Evolutionary conservation across 1,140 invertebrate species (phyloP).

Genomic region (Adoxophyes honmai): DNA sequence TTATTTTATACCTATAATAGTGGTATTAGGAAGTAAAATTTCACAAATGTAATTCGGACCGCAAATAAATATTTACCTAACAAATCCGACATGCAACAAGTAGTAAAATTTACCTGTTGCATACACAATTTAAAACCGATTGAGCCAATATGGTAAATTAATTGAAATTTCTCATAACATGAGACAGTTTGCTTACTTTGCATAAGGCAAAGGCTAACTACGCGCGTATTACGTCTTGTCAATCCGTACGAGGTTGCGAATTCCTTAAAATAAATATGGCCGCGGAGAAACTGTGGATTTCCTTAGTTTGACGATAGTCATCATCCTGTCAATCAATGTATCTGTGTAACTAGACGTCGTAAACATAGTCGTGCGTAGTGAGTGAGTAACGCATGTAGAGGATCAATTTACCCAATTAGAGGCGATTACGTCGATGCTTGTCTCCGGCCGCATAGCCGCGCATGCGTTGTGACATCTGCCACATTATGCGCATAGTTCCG

Average conservation of each 20-base stretch:
- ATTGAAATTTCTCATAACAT: no score
- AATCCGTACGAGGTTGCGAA: neutral
- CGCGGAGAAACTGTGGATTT: neutral
- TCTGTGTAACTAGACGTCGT: conserved; percentile 32
- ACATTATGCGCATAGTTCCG: conserved; percentile 26
- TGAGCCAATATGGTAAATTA: no score
- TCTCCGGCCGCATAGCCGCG: conserved; percentile 21
- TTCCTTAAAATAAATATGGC: conserved; percentile 15
- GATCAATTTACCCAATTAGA: conserved; percentile 53
- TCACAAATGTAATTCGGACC: no score
- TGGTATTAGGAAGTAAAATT: no score
- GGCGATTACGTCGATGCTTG: conserved; percentile 39
- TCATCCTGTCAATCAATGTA: conserved; percentile 30
- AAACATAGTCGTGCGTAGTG: conserved; percentile 24
- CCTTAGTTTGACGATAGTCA: conserved; percentile 15
- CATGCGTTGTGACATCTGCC: conserved; percentile 43
- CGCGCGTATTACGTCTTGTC: conserved; percentile 2
- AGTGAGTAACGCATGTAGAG: conserved; percentile 36
- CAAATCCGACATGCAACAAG: no score
- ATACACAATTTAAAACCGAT: no score
- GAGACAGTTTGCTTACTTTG: conserved; percentile 1
- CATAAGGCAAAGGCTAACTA: conserved; percentile 13
- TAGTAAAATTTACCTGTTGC: no score
- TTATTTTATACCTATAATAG: no score
- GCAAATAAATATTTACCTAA: no score